These are phyloP conservation scores for Gymnodraco acuticeps DNA, from an alignment of 2,797 vertebrate species.

Conservation along the genomic window DNA sequence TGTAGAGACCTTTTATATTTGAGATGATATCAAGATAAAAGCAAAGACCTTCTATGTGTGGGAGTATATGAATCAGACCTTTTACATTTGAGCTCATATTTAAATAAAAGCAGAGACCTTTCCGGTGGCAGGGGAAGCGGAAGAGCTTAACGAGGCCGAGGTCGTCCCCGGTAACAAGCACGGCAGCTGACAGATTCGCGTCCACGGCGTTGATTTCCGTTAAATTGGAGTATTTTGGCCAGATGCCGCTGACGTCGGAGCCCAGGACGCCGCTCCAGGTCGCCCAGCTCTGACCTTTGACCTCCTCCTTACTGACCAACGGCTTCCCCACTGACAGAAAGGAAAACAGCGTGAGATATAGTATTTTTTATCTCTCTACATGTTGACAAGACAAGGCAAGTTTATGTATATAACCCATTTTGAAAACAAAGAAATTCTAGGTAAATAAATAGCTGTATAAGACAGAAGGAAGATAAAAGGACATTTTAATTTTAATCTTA, in stretches of 20 bases:
- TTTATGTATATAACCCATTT: too few species aligned
- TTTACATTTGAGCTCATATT: too few species aligned
- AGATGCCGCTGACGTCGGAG: conserved; percentile 93
- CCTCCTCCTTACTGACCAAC: conserved; percentile 89
- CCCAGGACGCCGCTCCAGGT: conserved; percentile 95
- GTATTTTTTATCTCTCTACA: not conserved
- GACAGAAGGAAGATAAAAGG: not conserved
- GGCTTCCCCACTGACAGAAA: conserved; percentile 89
- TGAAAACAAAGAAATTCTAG: too few species aligned
- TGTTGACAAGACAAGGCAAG: too few species aligned
- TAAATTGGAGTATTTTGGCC: conserved; percentile 92
- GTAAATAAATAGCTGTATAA: not conserved
- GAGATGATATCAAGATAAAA: too few species aligned
- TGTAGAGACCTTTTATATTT: too few species aligned
- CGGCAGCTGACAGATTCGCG: conserved; percentile 90
- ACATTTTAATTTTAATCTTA: conserved; percentile 44
- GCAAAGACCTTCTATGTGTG: too few species aligned
- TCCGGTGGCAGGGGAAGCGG: conserved; percentile 93
- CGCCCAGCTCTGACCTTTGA: conserved; percentile 93
- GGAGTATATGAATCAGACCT: too few species aligned
- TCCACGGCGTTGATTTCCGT: conserved; percentile 94
- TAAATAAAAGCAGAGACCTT: conserved; percentile 78
- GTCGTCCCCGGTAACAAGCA: conserved; percentile 92
- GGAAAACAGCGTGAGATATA: not conserved
- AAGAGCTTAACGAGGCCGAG: conserved; percentile 93